These are phyloP conservation scores for Siniperca knerii DNA, from an alignment of 2,113 vertebrate species.

Conservation along the genomic window DNA sequence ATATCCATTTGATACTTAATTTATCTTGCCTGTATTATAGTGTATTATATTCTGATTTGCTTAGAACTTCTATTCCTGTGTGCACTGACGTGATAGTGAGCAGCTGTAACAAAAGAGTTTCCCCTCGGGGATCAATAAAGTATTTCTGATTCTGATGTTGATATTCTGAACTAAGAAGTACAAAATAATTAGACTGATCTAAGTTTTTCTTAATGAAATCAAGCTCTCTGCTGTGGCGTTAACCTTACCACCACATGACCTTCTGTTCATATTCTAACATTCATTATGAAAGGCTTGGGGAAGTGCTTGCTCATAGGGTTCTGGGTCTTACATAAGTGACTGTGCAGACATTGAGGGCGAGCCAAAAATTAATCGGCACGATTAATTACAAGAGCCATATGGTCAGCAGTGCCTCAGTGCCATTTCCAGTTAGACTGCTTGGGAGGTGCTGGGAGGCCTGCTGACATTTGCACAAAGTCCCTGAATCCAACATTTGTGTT, in stretches of 20 bases:
- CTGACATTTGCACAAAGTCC: slow-evolving; percentile 83
- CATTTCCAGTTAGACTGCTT: slow-evolving; percentile 81
- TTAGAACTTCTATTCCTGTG: too few species aligned
- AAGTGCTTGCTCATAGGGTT: slow-evolving; percentile 63
- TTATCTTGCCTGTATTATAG: too few species aligned
- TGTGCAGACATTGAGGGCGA: slow-evolving; percentile 72
- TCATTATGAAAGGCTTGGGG: slow-evolving; percentile 48
- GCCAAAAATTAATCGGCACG: slow-evolving; percentile 83
- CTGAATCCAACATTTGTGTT: slow-evolving; percentile 61
- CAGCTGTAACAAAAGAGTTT: too few species aligned
- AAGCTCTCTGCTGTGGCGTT: slow-evolving; percentile 37
- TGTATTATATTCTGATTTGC: too few species aligned
- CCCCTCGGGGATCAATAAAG: too few species aligned
- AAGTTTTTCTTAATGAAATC: slow-evolving; percentile 17
- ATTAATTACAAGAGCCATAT: slow-evolving; percentile 87
- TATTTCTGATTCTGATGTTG: too few species aligned
- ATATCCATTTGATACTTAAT: too few species aligned
- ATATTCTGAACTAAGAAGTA: background rate
- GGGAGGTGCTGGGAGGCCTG: slow-evolving; percentile 80
- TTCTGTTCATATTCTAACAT: slow-evolving; percentile 43
- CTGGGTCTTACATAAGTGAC: slow-evolving; percentile 76
- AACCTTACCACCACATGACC: slow-evolving; percentile 48
- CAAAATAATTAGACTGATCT: slow-evolving; percentile 38
- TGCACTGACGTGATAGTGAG: too few species aligned
- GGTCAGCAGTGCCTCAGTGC: slow-evolving; percentile 81